Evolutionary conservation across 2,888 invertebrate species (phyloP).

Genomic region (Tetragonisca angustula): DNA sequence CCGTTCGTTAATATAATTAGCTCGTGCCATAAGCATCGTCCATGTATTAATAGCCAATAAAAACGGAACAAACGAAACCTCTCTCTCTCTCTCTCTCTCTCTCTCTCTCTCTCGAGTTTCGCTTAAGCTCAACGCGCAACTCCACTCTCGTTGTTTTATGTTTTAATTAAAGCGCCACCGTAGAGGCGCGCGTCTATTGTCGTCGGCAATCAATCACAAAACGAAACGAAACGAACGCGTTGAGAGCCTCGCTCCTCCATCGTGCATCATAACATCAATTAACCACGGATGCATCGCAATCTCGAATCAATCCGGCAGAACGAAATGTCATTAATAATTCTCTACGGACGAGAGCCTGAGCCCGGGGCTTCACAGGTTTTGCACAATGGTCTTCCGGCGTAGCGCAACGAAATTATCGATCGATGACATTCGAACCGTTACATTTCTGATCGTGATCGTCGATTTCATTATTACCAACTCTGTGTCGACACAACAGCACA

Average conservation of each 20-base stretch:
- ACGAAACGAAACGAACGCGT: background rate
- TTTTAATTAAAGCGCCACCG: constrained; percentile 12
- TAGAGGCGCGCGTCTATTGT: background rate
- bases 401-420: constrained; percentile 34
- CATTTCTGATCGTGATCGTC: constrained; percentile 50
- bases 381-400: constrained; percentile 39
- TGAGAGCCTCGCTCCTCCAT: background rate
- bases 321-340: constrained; percentile 40
- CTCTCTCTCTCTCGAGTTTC: background rate
- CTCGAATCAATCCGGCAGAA: constrained; percentile 24
- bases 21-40: background rate
- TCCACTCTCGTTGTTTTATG: background rate
- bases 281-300: constrained; percentile 12
- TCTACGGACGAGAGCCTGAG: background rate
- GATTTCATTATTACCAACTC: constrained; percentile 31
- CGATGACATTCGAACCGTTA: constrained; percentile 49
- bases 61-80: background rate
- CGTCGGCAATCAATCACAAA: constrained; percentile 22
- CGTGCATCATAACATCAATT: constrained; percentile 8
- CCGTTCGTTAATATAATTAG: constrained; percentile 17
- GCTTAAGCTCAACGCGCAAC: background rate
- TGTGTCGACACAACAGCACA: constrained; percentile 38
- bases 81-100: too few species aligned
- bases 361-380: constrained; percentile 16
- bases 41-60: background rate